Percentiles rank a stretch among this genome's conserved stretches.
phyloP scores from a whole-genome alignment of 2,797 vertebrate genomes.

The Eulemur rubriventer region DNA sequence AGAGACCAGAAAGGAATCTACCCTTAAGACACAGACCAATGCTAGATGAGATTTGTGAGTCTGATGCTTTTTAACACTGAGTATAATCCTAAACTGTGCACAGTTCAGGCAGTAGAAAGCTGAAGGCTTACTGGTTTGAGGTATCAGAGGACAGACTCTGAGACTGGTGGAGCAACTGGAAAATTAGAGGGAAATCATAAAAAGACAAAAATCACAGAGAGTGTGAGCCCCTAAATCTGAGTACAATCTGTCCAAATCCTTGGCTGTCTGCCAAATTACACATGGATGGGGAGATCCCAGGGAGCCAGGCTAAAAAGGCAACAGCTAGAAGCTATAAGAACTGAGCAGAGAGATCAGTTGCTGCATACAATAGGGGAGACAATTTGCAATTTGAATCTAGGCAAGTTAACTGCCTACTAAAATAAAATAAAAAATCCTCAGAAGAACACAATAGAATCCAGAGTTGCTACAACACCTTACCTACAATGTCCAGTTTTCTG shows the following conservation, averaged over 20 bases:
- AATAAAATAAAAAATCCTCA: background rate
- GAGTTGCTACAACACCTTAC: background rate
- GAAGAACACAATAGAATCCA: background rate
- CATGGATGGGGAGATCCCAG: background rate
- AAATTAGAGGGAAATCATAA: slow-evolving; percentile 17
- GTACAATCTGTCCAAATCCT: background rate
- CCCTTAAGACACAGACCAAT: background rate
- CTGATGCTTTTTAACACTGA: background rate
- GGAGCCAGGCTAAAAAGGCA: background rate
- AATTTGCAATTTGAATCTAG: background rate
- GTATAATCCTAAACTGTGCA: background rate
- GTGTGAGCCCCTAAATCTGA: background rate
- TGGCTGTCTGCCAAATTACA: background rate
- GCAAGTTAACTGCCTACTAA: background rate
- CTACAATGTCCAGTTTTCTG: background rate
- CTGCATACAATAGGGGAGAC: background rate
- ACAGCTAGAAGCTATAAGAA: background rate
- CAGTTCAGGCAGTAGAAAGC: background rate
- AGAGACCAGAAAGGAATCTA: background rate
- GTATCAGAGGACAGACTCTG: background rate
- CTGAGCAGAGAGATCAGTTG: background rate
- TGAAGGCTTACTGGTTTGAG: background rate
- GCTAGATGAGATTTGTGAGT: background rate
- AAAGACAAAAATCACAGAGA: background rate
- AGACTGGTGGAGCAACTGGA: background rate